Conservation (phyloP, 2,797 vertebrate species). For the Dromococcyx pavoninus region DNA sequence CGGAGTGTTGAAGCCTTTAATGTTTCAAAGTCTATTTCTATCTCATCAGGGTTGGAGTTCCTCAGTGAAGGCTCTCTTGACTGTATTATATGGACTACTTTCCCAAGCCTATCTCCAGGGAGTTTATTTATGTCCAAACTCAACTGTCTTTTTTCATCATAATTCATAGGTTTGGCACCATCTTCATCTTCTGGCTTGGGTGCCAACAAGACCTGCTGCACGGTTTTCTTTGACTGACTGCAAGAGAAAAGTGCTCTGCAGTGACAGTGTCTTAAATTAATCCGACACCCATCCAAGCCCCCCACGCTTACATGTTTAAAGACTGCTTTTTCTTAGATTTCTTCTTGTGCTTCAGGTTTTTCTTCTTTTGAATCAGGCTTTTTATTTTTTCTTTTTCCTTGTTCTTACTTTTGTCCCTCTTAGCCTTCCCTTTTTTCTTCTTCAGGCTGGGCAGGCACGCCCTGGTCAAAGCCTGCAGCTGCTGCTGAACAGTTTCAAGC, state of each 20-base stretch:
- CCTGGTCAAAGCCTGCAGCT: slow-evolving; percentile 82
- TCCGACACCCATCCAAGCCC: slow-evolving; percentile 30
- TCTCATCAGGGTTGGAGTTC: slow-evolving; percentile 79
- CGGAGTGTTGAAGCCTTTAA: slow-evolving; percentile 87
- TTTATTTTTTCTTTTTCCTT: slow-evolving; percentile 69
- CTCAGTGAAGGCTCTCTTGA: slow-evolving; percentile 80
- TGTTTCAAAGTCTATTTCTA: slow-evolving; percentile 90
- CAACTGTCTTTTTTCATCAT: slow-evolving; percentile 88
- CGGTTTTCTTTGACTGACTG: slow-evolving; percentile 74
- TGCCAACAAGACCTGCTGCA: slow-evolving; percentile 38
- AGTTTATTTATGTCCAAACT: slow-evolving; percentile 89
- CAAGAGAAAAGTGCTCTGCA: slow-evolving; percentile 4
- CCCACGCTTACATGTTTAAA: slow-evolving; percentile 77
- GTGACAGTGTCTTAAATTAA: slow-evolving; percentile 21
- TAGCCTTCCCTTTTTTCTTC: slow-evolving; percentile 80
- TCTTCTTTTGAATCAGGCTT: slow-evolving; percentile 66
- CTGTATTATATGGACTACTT: slow-evolving; percentile 86
- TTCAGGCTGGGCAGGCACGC: slow-evolving; percentile 77
- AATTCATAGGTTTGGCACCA: slow-evolving; percentile 79
- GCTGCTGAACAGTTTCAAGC: slow-evolving; percentile 85
- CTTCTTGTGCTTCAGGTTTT: slow-evolving; percentile 73
- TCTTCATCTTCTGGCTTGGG: slow-evolving; percentile 72
- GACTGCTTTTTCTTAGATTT: slow-evolving; percentile 74
- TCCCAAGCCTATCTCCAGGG: slow-evolving; percentile 86
- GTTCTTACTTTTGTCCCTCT: slow-evolving; percentile 74